phyloP scores from a whole-genome alignment of 2,888 invertebrate species.

The Drosophila mettleri region DNA sequence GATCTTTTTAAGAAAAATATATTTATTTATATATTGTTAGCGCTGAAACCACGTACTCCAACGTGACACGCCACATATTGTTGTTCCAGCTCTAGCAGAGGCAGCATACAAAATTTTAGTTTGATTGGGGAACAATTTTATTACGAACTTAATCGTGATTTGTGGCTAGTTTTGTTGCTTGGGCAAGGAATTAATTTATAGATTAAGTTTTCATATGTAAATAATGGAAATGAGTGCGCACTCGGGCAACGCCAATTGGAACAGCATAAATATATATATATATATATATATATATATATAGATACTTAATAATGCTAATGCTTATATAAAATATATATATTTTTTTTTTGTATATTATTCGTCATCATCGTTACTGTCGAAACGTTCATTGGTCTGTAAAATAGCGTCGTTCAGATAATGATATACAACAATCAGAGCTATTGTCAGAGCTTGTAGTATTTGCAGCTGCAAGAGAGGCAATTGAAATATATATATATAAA shows the following conservation, averaged over 20 bases:
- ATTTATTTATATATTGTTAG: too few relatives aligned
- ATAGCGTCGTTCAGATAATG: conserved; percentile 55
- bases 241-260: not conserved
- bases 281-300: not conserved
- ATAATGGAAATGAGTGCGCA: conserved; percentile 55
- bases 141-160: conserved; percentile 82
- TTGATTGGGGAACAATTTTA: conserved; percentile 83
- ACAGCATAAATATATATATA: not conserved
- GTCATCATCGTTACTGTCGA: conserved; percentile 48
- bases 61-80: not conserved
- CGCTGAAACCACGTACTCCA: not conserved
- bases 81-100: conserved; percentile 43
- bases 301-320: conserved; percentile 1
- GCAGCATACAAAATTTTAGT: conserved; percentile 62
- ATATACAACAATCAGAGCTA: conserved; percentile 50
- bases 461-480: conserved; percentile 41
- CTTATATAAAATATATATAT: not conserved
- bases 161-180: conserved; percentile 55
- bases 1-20: not conserved
- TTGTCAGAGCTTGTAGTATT: conserved; percentile 31
- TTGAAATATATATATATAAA: not conserved
- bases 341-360: not conserved
- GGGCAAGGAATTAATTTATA: conserved; percentile 71
- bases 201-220: conserved; percentile 68
- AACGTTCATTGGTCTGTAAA: conserved; percentile 50